Percentiles rank a stretch among this genome's conserved stretches.
phyloP scores from a whole-genome alignment of 2,113 vertebrate genomes.

The Scartelaos histophorus region DNA sequence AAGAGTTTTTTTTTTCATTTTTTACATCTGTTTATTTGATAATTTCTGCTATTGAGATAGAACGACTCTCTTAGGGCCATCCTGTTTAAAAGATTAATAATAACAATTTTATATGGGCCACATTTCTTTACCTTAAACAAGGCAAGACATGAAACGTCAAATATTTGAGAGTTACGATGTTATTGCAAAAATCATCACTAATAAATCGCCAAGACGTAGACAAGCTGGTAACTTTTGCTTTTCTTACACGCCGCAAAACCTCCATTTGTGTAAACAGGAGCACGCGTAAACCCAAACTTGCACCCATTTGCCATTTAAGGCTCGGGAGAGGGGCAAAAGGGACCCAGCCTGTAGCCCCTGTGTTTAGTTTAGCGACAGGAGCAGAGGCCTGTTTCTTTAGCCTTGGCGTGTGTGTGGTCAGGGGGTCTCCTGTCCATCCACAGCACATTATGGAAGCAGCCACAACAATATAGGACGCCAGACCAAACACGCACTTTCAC shows the following conservation, averaged over 20 bases:
- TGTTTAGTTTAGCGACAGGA: conserved; percentile 60
- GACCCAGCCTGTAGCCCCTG: conserved; percentile 40
- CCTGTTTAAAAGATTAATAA: neutral
- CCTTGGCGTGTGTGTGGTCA: conserved; percentile 51
- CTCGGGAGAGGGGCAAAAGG: conserved; percentile 25
- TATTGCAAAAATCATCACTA: neutral
- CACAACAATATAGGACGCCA: neutral
- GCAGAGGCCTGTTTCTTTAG: conserved; percentile 36
- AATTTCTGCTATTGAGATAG: neutral
- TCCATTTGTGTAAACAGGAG: conserved; percentile 54
- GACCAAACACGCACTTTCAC: conserved; percentile 1
- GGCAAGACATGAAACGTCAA: neutral
- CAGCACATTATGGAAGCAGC: conserved; percentile 13
- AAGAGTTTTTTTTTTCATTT: too few relatives aligned
- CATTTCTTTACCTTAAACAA: neutral
- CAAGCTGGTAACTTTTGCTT: conserved; percentile 17
- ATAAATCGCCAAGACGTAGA: neutral
- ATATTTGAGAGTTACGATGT: neutral
- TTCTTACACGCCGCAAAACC: conserved; percentile 31
- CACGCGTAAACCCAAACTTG: conserved; percentile 44
- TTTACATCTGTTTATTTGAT: too few relatives aligned
- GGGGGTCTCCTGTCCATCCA: conserved; percentile 42
- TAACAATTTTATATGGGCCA: neutral
- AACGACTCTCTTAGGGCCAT: neutral
- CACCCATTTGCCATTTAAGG: conserved; percentile 71